Evolutionary conservation across 2,113 vertebrate species (phyloP).

Genomic region (Butorides virescens): DNA sequence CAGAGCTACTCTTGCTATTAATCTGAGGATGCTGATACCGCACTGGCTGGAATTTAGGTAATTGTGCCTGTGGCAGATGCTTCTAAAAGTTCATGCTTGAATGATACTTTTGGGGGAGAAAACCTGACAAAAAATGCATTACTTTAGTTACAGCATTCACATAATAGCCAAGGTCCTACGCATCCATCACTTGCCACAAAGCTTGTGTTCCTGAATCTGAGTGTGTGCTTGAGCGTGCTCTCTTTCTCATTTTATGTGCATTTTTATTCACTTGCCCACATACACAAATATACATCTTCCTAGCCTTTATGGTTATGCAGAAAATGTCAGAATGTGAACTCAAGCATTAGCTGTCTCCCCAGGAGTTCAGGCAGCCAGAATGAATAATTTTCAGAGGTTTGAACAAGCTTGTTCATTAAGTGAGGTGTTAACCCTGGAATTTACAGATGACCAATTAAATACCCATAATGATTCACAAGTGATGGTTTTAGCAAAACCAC

Average conservation of each 20-base stretch:
- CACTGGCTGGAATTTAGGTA: not conserved
- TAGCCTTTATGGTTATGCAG: not conserved
- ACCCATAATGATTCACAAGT: not conserved
- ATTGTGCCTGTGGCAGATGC: not conserved
- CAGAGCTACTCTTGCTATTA: not conserved
- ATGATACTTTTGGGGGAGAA: not conserved
- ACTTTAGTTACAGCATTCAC: not conserved
- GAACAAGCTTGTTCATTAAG: slow-evolving; percentile 21
- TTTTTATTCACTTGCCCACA: slow-evolving; percentile 19
- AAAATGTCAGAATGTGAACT: slow-evolving; percentile 17
- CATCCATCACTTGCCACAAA: not conserved
- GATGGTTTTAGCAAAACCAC: slow-evolving; percentile 7
- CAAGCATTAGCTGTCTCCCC: slow-evolving; percentile 15
- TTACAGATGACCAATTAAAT: slow-evolving; percentile 36
- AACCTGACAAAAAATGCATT: not conserved
- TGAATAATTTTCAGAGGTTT: slow-evolving; percentile 8
- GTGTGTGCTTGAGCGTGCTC: not conserved
- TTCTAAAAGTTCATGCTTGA: not conserved
- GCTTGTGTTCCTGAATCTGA: not conserved
- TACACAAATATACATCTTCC: not conserved
- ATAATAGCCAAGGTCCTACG: not conserved
- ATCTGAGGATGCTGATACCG: not conserved
- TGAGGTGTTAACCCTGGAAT: slow-evolving; percentile 30
- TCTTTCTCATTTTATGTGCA: not conserved
- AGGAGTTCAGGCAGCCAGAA: slow-evolving; percentile 1